Conservation (phyloP, 2,113 vertebrate species). For the Picathartes gymnocephalus region DNA sequence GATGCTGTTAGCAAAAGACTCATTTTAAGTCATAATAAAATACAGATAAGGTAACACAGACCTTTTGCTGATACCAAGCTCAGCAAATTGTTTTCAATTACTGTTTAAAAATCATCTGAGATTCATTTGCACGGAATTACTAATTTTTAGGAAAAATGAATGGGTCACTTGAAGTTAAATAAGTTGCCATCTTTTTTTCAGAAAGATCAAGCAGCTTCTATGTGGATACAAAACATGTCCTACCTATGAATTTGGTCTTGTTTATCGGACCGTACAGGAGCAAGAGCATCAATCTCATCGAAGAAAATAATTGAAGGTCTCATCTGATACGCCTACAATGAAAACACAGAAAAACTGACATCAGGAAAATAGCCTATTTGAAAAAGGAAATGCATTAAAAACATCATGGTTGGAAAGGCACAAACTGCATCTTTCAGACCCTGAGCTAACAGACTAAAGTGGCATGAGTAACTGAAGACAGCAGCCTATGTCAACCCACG, state of each 20-base stretch:
- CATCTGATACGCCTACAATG: slow-evolving; percentile 87
- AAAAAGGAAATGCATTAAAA: not conserved
- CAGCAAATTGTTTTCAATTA: not conserved
- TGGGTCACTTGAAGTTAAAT: not conserved
- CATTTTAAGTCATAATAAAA: not conserved
- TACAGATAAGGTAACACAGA: not conserved
- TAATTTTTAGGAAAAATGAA: not conserved
- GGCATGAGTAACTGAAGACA: fast-evolving
- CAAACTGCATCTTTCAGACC: not conserved
- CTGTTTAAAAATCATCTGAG: not conserved
- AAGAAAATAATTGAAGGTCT: slow-evolving; percentile 94
- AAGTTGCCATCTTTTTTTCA: not conserved
- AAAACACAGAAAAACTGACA: not conserved
- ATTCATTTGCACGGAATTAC: not conserved
- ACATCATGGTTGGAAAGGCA: not conserved
- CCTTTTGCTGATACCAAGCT: not conserved
- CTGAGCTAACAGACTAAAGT: not conserved
- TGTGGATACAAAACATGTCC: not conserved
- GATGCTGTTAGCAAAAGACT: not conserved
- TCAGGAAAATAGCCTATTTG: not conserved
- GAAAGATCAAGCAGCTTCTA: not conserved
- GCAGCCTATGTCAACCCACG: no score
- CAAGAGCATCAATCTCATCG: slow-evolving; percentile 93
- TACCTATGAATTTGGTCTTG: slow-evolving; percentile 96
- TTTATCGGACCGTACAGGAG: slow-evolving; percentile 87